Evolutionary conservation across 2,113 vertebrate species (phyloP).

Genomic region (Hippoglossus stenolepis): DNA sequence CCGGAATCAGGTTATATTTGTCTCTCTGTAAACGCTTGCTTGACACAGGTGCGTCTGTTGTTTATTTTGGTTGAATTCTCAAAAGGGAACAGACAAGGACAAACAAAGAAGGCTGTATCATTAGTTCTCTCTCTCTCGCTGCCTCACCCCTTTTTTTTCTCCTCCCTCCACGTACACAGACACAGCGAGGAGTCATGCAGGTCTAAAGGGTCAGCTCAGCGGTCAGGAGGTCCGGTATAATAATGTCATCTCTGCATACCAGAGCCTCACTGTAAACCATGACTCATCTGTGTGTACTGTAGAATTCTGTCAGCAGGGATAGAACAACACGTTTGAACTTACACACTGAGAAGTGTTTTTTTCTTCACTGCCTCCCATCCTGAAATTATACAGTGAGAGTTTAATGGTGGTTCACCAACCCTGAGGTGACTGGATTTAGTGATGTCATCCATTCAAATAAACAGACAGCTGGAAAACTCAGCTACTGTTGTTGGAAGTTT

Average conservation of each 20-base stretch:
- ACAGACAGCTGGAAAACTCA: slow-evolving; percentile 3
- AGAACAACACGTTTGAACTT: neutral
- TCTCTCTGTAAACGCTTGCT: slow-evolving; percentile 37
- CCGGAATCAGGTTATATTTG: slow-evolving; percentile 47
- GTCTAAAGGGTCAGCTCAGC: slow-evolving; percentile 7
- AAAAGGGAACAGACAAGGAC: slow-evolving; percentile 38
- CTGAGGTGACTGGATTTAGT: neutral
- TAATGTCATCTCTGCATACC: too few species aligned
- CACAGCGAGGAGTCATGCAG: neutral
- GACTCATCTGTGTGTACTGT: slow-evolving; percentile 9
- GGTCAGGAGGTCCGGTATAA: neutral
- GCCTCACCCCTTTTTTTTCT: neutral
- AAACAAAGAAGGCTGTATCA: slow-evolving; percentile 35
- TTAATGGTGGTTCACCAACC: neutral
- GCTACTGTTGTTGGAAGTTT: neutral
- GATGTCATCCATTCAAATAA: slow-evolving; percentile 30
- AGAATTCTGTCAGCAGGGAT: neutral
- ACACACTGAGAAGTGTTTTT: neutral
- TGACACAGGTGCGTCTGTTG: slow-evolving; percentile 59
- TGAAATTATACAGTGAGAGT: slow-evolving; percentile 19
- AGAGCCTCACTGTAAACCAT: neutral
- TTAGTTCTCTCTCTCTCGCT: slow-evolving; percentile 25
- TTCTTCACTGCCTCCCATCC: neutral
- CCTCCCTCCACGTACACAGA: slow-evolving; percentile 9
- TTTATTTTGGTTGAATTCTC: slow-evolving; percentile 59